phyloP scores from a whole-genome alignment of 2,113 vertebrate genomes.

The Heptranchias perlo region DNA sequence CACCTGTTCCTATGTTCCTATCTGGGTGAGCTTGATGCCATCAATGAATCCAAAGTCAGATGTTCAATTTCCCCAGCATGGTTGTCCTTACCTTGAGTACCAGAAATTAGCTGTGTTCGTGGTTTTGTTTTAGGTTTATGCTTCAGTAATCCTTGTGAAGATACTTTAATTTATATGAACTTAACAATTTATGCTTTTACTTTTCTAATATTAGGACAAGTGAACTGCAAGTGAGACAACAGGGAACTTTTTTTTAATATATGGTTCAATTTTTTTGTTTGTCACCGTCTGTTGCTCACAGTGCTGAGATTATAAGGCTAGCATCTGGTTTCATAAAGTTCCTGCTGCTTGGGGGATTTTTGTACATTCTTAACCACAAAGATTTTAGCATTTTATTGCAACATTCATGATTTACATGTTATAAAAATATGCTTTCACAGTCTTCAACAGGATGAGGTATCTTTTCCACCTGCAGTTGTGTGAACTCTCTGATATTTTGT shows the following conservation, averaged over 20 bases:
- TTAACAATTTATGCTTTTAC: background rate
- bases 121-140: no score
- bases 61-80: background rate
- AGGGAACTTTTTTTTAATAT: background rate
- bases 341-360: background rate
- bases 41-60: background rate
- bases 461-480: background rate
- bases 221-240: background rate
- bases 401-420: background rate
- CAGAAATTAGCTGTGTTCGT: no score
- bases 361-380: background rate
- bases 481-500: background rate
- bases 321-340: background rate
- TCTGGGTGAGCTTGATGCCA: background rate
- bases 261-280: background rate
- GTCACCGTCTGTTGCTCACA: background rate
- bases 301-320: background rate
- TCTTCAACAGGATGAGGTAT: background rate
- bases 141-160: background rate
- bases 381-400: background rate
- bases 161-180: background rate
- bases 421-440: background rate
- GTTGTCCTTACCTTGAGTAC: background rate
- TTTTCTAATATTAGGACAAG: background rate
- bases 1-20: no score